Base-by-base conservation (phyloP, 1,140 invertebrate genomes). In the Pseudachorutes palmiensis region DNA sequence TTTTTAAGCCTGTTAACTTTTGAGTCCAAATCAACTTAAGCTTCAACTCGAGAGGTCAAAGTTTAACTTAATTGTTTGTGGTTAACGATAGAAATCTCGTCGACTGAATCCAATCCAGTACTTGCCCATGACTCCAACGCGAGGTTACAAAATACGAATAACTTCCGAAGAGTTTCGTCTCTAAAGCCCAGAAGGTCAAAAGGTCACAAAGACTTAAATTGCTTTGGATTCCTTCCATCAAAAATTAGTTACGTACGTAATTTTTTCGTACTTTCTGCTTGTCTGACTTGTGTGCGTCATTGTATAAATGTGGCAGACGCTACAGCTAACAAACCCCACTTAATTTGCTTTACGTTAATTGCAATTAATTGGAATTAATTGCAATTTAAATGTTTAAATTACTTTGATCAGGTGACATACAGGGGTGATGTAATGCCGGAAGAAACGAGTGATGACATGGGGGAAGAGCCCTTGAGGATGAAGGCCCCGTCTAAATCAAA, bases 381-480 rank as follows among this genome's bases (percentile, higher is more conserved):
- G 24, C 36, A 12, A 63, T 31, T 48, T 30, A 60, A n/a, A 24
- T 55, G n/a, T 32, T 36, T 24, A 32, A 64, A 49, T 55, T 66
- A 41, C 32, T 64, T 64, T 64, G 65, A 28, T 33, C 65, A 71
- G 70, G 70, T 68, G 48, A 57, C 70, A 61, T 71, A 71, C 67
- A 68, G 70, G 55, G 62, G 64, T 60, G 67, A 69, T 66, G 63
- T 71, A 26, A 62, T 69, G 41, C 70, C 70, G 24, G 70, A 71
- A 61, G 70, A 71, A 28, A 64, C 67, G 22, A 69, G 67, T 64
- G 70, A 71, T 65, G 67, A 68, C 58, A 63, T 67, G 64, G 64
- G 62, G 59, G 36, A 30, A n/a, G 67, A 67, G 61, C 70, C 70
- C 55, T 61, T 71, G 31, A 58, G 67, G 28, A 68, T 71, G 66